Evolutionary conservation across 2,797 vertebrate genomes (phyloP), one percentile per base, ranked within the genome.

Genomic region (Macrochelys suwanniensis): DNA sequence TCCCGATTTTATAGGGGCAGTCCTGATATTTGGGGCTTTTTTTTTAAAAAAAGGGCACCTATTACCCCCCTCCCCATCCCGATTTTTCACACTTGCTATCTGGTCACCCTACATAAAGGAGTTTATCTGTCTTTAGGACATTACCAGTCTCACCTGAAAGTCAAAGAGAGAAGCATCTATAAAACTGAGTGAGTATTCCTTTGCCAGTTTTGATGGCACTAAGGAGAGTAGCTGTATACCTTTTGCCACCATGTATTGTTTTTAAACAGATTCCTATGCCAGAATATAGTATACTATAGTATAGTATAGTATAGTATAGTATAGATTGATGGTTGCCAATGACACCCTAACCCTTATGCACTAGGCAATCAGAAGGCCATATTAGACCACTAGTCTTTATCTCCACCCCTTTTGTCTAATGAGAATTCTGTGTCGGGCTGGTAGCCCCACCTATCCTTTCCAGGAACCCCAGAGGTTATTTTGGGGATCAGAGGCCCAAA

Each of bases 81-180:
- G 49, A 50, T 50, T 50, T 50, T 50, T 50, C 49, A 13, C 49
- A 50, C 49, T 50, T 50, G 49, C 12, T 50, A 50, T 50, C 49
- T 50, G 49, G 49, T 49, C 49, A 49, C 49, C 49, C 49, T 49
- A 49, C 9, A 47, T 47, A 47, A 87, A 76, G 93, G 51, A 93
- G 54, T 84, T 71, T 88, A 56, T 88, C 92, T 96, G 88, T 82
- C 71, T 85, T 91, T 88, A 93, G 28, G 53, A 82, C 59, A 86
- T 88, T 84, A 93, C 89, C 25, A 86, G 54, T 49, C 80, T 57
- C 50, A 61, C 93, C 91, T 87, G 84, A 92, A 89, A 95, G 74
- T 89, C 51, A 85, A 21, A 54, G 21, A 54, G 92, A 95, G 84
- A 54, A 1, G 2, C 26, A 56, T 80, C 85, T 80, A 85, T 84